Evolutionary conservation across 1,140 invertebrate genomes (phyloP), one percentile per base, ranked within the genome.

Genomic region (Telenomus remus): DNA sequence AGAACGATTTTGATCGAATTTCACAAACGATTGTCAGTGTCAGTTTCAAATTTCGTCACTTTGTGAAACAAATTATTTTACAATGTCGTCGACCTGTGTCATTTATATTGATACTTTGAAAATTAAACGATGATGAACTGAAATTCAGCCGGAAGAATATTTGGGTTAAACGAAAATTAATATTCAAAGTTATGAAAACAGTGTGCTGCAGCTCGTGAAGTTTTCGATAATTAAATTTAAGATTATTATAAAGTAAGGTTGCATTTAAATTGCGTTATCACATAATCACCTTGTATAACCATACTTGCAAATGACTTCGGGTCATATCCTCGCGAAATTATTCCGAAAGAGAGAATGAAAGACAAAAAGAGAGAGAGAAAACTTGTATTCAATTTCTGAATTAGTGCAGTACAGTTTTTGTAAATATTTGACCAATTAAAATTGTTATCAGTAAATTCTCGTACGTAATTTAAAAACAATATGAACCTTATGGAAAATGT

Each of bases 251-350:
- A 43, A 46, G 46, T 8, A 10, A 49, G 51, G 10, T 33, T 50
- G 27, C 53, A 57, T 47, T 56, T 66, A 43, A 43, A 66, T 51
- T 12, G 47, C 48, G 43, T 65, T 65, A 65, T 65, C 60, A 42
- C 61, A 19, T 49, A 64, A 51, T 50, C 48, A 48, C 61, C 44
- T 49, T 16, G 51, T 16, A 15, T 39, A 55, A 27, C 19, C 43
- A 56, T 66, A 55, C 14, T 64, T 64, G 43, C 42, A 65, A 65
- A 65, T 43, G 43, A 65, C 43, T 55, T 64, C 51, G 55, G 34
- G 13, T 65, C 53, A 56, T 12, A 53, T 54, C 15, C 55, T 43
- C 44, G 35, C 49, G 33, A 48, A 65, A 51, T 65, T 55, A 6
- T 27, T 42, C 50, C 44, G n/a, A n/a, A n/a, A n/a, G n/a, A n/a